Evolutionary conservation across 2,797 vertebrate species (phyloP).

Genomic region (Morelia viridis): DNA sequence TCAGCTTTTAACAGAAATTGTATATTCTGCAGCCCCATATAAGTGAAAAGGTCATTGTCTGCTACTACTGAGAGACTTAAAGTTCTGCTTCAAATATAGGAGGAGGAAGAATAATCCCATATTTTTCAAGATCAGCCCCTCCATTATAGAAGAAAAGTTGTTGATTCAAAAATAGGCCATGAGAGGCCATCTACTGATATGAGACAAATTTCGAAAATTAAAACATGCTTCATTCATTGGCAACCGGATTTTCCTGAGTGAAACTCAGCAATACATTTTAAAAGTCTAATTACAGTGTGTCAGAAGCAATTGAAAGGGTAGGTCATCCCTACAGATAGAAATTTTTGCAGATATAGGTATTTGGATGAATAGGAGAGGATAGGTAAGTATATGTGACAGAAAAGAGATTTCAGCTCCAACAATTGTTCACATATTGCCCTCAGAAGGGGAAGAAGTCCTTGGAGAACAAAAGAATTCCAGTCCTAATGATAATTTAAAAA

Average conservation of each 20-base stretch:
- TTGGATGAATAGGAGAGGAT: neutral
- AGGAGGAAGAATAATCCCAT: neutral
- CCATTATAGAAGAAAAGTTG: neutral
- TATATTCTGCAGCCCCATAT: no score
- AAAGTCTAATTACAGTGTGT: neutral
- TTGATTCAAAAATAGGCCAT: neutral
- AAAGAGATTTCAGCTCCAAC: neutral
- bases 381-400: neutral
- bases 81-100: neutral
- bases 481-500: neutral
- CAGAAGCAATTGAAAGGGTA: neutral
- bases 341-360: neutral
- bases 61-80: neutral
- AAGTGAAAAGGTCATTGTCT: neutral
- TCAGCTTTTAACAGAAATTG: no score
- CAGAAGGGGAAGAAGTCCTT: neutral
- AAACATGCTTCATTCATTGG: neutral
- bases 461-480: neutral
- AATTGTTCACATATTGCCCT: neutral
- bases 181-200: neutral
- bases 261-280: neutral
- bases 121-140: neutral
- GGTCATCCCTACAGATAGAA: neutral
- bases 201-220: neutral
- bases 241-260: neutral